Base-by-base conservation (phyloP, 2,888 invertebrate genomes). In the Lacanobia wlatinum region DNA sequence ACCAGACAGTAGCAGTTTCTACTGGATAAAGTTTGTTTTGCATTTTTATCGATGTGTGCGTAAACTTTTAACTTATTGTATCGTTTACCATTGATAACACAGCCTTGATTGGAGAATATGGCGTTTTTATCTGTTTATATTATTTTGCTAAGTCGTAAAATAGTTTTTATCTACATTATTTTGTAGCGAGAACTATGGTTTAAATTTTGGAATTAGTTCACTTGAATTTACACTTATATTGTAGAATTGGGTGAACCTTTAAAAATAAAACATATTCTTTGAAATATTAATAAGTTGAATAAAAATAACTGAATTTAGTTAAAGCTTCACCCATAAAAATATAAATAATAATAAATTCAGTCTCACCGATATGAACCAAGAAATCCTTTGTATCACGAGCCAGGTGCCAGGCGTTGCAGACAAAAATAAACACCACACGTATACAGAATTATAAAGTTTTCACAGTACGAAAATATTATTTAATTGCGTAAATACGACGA, bases 341-440 rank as follows among this genome's bases (percentile, higher is more conserved):
- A 56, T 34, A 60, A 43, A 46, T 46, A 10, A 9, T 18, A 64
- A 46, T 48, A 65, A 72, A 68, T 52, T 23, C 18, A 70, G 28
- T 53, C 89, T 89, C 76, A 90, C 90, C 88, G 50, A 82, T 70
- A 61, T n/a, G 40, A 70, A 72, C 68, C 43, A 50, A 60, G 62
- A 83, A 85, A 88, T 89, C 90, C 89, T 89, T 84, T 83, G 84
- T 85, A 78, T 84, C 75, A 80, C 77, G 82, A 74, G 67, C 73
- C 71, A 21, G 68, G 53, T 69, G 76, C 61, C 75, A 73, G 68
- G 50, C 75, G 72, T 52, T 75, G 80, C 59, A 73, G 83, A 77
- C 73, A 66, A 77, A 87, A 87, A 87, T 88, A 88, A 85, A 85
- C 89, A 91, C 89, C 85, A 83, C 89, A 90, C 90, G 87, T 77